Conservation (phyloP, 2,888 invertebrate species). For the Eucriotettix oculatus region DNA sequence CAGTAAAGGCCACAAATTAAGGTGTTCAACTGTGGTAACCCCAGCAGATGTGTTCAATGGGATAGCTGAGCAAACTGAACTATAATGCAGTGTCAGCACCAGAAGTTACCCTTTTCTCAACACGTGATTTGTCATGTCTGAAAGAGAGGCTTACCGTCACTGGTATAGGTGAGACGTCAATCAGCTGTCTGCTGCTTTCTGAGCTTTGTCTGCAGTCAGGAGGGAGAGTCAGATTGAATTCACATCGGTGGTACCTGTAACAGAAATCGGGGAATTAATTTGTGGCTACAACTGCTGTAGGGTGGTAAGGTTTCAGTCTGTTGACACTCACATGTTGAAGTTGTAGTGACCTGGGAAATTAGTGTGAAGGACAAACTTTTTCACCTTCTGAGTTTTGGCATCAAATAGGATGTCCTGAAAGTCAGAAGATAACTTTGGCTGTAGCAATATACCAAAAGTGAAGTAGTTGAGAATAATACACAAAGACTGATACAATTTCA, state of each 20-base stretch:
- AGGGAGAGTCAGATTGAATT: conserved; percentile 45
- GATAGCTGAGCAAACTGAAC: no score
- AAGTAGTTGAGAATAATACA: no score
- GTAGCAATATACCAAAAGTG: no score
- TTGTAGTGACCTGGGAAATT: conserved; percentile 99
- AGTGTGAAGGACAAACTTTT: conserved; percentile 94
- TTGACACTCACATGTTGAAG: conserved; percentile 73
- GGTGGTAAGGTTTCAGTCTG: neutral
- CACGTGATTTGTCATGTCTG: no score
- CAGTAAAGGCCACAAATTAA: no score
- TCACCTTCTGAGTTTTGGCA: conserved; percentile 81
- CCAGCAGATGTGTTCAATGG: no score
- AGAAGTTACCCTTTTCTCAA: no score
- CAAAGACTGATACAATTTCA: no score
- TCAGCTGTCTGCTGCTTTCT: conserved; percentile 35
- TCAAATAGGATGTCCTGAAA: conserved; percentile 89
- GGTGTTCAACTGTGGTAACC: no score
- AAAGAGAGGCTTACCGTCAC: conserved; percentile 32
- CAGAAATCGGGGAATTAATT: neutral
- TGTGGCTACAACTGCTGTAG: no score
- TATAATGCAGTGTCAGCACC: no score
- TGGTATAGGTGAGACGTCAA: conserved; percentile 36
- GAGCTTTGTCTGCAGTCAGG: conserved; percentile 18
- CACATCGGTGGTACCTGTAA: conserved; percentile 65
- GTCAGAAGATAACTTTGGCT: neutral